These are phyloP conservation scores for Cranoglanis bouderius DNA, from an alignment of 2,113 vertebrate species.

Conservation along the genomic window DNA sequence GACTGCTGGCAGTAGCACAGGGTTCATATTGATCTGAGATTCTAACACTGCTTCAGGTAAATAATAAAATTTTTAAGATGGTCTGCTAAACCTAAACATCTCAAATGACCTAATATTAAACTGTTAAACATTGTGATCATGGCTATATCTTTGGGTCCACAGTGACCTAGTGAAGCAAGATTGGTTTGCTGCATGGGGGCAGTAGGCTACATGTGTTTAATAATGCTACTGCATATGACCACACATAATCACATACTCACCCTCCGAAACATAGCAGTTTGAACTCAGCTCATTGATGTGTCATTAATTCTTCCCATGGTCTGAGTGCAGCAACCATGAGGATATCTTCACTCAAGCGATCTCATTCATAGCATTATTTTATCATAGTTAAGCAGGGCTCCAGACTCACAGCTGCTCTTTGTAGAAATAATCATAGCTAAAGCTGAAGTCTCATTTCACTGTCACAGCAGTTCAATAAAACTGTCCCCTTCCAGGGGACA, in stretches of 20 bases:
- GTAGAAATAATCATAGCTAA: not conserved
- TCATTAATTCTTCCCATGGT: not conserved
- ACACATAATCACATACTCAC: not conserved
- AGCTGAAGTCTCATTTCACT: not conserved
- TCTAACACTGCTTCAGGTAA: not conserved
- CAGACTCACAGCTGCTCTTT: not conserved
- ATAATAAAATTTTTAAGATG: not conserved
- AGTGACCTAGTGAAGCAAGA: not conserved
- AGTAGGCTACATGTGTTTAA: not conserved
- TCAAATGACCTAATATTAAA: not conserved
- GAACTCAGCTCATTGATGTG: not conserved
- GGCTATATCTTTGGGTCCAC: not conserved
- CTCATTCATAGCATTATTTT: not conserved
- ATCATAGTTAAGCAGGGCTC: not conserved
- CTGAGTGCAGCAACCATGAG: not conserved
- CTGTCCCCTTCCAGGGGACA: not conserved
- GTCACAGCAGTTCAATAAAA: slow-evolving; percentile 10
- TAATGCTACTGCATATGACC: not conserved
- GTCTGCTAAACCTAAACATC: not conserved
- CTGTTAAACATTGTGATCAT: not conserved
- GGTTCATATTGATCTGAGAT: not conserved
- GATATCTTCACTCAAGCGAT: not conserved
- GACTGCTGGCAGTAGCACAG: not conserved
- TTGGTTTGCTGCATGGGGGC: not conserved
- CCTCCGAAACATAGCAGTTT: not conserved